Evolutionary conservation across 2,888 invertebrate species (phyloP).

Genomic region (Aphodius sticticus): DNA sequence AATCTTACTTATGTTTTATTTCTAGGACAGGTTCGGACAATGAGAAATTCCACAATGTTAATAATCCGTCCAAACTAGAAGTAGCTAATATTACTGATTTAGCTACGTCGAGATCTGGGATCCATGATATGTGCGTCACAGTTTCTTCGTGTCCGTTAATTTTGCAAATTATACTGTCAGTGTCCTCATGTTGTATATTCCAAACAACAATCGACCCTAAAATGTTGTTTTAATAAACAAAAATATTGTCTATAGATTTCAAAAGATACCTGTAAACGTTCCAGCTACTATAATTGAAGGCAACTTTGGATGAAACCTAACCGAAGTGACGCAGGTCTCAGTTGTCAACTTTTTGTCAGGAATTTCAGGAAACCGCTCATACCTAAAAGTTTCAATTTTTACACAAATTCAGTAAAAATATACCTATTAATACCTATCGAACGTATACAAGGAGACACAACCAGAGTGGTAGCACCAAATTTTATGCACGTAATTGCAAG

Average conservation of each 20-base stretch:
- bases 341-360: constrained; percentile 52
- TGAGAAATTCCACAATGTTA: constrained; percentile 55
- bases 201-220: constrained; percentile 52
- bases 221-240: constrained; percentile 24
- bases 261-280: constrained; percentile 53
- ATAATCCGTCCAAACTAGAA: constrained; percentile 53
- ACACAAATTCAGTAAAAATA: neutral
- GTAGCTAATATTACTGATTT: constrained; percentile 51
- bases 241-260: neutral
- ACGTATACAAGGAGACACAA: constrained; percentile 51
- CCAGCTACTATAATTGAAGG: constrained; percentile 63
- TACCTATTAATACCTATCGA: constrained; percentile 47
- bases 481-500: constrained; percentile 54
- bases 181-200: constrained; percentile 54
- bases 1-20: constrained; percentile 46
- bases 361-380: constrained; percentile 50
- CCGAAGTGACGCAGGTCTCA: constrained; percentile 59
- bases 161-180: constrained; percentile 48
- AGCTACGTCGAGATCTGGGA: constrained; percentile 50
- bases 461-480: constrained; percentile 59
- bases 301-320: constrained; percentile 62
- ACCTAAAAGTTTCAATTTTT: constrained; percentile 42
- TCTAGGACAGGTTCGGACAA: constrained; percentile 37
- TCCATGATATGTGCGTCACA: constrained; percentile 56
- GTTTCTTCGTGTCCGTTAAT: constrained; percentile 53